These are phyloP conservation scores for Hypsopygia costalis DNA, from an alignment of 2,888 invertebrate genomes.

Conservation along the genomic window DNA sequence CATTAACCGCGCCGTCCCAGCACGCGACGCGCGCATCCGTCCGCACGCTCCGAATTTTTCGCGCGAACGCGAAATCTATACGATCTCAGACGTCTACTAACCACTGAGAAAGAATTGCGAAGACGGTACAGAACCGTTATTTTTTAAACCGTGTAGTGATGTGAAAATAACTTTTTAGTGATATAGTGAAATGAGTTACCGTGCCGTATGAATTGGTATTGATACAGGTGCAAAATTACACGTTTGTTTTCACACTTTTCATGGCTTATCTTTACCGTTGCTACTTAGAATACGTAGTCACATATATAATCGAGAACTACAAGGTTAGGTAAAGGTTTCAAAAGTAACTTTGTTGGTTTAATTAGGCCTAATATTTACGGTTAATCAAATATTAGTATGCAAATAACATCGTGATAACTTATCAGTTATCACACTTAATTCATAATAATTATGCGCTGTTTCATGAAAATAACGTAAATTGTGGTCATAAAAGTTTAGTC, in stretches of 20 bases:
- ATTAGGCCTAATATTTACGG: background rate
- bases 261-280: constrained; percentile 7
- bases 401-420: too few relatives aligned
- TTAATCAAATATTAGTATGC: too few relatives aligned
- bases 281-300: background rate
- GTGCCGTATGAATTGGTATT: constrained; percentile 55
- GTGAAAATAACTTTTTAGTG: constrained; percentile 27
- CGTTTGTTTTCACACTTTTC: constrained; percentile 19
- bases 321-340: constrained; percentile 7
- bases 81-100: constrained; percentile 23
- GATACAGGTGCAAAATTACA: constrained; percentile 43
- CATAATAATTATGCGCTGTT: too few relatives aligned
- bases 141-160: constrained; percentile 33
- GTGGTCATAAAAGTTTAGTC: too few relatives aligned
- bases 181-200: constrained; percentile 13
- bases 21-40: constrained; percentile 69
- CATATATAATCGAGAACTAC: constrained; percentile 3
- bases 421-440: too few relatives aligned
- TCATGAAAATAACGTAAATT: too few relatives aligned
- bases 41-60: constrained; percentile 55
- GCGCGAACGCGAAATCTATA: constrained; percentile 51
- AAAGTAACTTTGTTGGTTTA: background rate
- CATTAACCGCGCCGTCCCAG: constrained; percentile 54
- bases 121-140: constrained; percentile 20
- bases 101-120: constrained; percentile 1